Evolutionary conservation across 2,113 vertebrate species (phyloP), one percentile per base, ranked within the genome.

Genomic region (Rostratula benghalensis): DNA sequence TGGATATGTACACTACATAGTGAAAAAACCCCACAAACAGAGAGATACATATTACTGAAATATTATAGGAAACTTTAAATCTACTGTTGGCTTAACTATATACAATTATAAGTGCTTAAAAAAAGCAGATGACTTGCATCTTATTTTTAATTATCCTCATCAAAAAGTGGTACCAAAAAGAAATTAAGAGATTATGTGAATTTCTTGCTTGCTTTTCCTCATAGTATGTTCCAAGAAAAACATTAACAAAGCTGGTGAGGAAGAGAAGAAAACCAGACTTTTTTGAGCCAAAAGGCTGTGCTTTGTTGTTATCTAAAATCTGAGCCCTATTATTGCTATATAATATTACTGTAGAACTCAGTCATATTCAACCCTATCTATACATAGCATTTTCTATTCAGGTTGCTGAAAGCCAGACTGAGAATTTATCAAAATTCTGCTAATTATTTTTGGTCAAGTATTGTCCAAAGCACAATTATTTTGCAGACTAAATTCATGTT

Each of bases 391-490:
- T 98, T 98, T 94, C 90, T 96, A 90, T 97, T 97, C 82, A 97
- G 74, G 71, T 94, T 97, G 91, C 87, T 97, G 97, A 98, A 98
- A 98, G 91, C 74, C 93, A 96, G 92, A 94, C 87, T n/a, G 64
- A 95, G 94, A 97, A 96, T 97, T 97, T 98, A 94, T 97, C 89
- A 96, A 97, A 98, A 98, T 97, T 97, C 94, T 95, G 75, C 91
- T 97, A 93, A 98, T 97, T 98, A 95, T 87, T 97, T 98, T 98
- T 97, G 93, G 92, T 97, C 93, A 97, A 96, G 76, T 96, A 94
- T 98, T 98, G 94, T 97, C 59, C 39, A 95, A 96, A 96, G 67
- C 83, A 94, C 74, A 95, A 97, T 95, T 97, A 96, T 96, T 96
- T 96, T 93, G 67, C 82, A 90, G 84, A 90, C 80, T 93, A 70